Base-by-base conservation (phyloP, 2,888 invertebrate genomes). In the Epinotia nisella region DNA sequence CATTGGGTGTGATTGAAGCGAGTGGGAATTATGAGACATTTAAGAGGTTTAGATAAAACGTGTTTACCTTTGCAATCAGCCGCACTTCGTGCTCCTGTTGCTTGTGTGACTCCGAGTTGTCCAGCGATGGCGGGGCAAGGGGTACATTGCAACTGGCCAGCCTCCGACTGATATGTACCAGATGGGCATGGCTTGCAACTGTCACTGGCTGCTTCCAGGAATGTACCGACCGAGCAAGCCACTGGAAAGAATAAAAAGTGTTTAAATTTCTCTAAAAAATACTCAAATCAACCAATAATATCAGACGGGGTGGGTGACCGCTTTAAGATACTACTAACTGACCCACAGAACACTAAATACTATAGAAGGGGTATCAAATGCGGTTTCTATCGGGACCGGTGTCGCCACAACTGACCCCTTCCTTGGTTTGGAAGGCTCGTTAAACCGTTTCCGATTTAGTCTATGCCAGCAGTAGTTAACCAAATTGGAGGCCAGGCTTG, bases 111-210 rank as follows among this genome's bases (percentile, higher is more conserved):
- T 71, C 98, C 98, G 2, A 96, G 94, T 78, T 97, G 95, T n/a
- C 98, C 98, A 17, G 98, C 97, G 75, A 98, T 98, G 3, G 95
- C 94, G 0, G 99, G 98, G 88, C 99, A 99, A 64, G 96, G 94
- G 62, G 96, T 96, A 90, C 99, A 99, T 82, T 97, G 97, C 59
- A 96, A 91, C 85, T 98, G 98, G 0, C 98, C 98, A 1, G 97
- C 95, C 90, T 98, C 98, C 75, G 98, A 98, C 89, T 99, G 99
- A 88, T 98, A 99, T 0, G 96, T 97, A 76, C 99, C 99, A 55
- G 96, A 94, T 0, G 97, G 96, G 82, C 99, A 99, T 29, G 97
- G 95, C 58, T 96, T 93, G 86, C 99, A 99, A 19, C 95, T 95
- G 82, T 96, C 96, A 74, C 96, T 96, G 4, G 95, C 95, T 58